Evolutionary conservation across 2,888 invertebrate species (phyloP).

Genomic region (Galerucella nymphaeae): DNA sequence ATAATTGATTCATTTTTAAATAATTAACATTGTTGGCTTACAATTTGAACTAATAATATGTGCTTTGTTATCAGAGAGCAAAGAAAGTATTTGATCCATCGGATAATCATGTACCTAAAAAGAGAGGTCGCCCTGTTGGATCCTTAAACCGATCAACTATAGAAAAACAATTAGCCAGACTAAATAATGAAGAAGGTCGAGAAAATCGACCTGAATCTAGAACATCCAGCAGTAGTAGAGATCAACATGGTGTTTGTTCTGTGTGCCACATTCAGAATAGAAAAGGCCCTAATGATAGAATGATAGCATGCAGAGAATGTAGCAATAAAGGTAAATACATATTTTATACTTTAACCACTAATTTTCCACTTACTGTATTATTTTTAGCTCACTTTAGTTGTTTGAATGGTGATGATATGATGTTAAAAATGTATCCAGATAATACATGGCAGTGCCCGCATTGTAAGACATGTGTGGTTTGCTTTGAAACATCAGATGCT

Average conservation of each 20-base stretch:
- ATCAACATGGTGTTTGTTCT: constrained; percentile 72
- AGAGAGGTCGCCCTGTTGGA: constrained; percentile 75
- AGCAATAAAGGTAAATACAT: constrained; percentile 72
- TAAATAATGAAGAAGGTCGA: constrained; percentile 54
- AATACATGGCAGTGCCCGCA: constrained; percentile 90
- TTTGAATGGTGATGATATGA: constrained; percentile 75
- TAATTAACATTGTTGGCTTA: neutral
- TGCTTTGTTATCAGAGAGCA: constrained; percentile 69
- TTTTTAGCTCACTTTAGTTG: constrained; percentile 75
- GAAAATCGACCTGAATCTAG: constrained; percentile 60
- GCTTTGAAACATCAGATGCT: constrained; percentile 81
- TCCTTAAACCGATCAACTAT: constrained; percentile 72
- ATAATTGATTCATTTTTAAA: neutral
- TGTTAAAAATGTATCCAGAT: constrained; percentile 73
- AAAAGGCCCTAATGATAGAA: constrained; percentile 71
- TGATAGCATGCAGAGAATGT: constrained; percentile 78
- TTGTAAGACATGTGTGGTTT: constrained; percentile 88
- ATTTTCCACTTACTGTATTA: neutral
- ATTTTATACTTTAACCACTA: constrained; percentile 8
- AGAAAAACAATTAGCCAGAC: constrained; percentile 64
- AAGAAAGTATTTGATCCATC: constrained; percentile 90
- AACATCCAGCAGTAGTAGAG: constrained; percentile 61
- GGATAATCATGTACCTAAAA: constrained; percentile 81
- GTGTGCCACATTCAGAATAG: constrained; percentile 72
- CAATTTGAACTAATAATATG: neutral